Conservation (phyloP, 1,140 invertebrate species). For the Anagrus nilaparvatae region DNA sequence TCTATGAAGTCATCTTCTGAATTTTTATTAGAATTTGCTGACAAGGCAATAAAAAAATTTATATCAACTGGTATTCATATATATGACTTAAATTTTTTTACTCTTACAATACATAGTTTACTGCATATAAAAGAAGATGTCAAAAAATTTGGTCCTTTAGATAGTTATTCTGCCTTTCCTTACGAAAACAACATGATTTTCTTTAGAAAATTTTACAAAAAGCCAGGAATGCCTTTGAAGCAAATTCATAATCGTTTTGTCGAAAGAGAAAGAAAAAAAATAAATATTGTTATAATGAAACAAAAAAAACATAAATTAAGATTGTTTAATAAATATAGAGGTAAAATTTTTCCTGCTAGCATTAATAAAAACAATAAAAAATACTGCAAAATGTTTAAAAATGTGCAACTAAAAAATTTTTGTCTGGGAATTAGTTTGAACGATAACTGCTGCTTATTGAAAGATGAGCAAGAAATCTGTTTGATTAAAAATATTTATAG, state of each 20-base stretch:
- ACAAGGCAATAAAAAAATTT: not conserved
- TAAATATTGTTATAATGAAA: too few species aligned
- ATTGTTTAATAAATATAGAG: too few species aligned
- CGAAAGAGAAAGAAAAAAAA: not conserved
- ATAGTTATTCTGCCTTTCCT: slow-evolving; percentile 9
- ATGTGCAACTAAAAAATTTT: too few species aligned
- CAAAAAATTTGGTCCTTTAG: slow-evolving; percentile 15
- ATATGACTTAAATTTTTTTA: slow-evolving; percentile 3
- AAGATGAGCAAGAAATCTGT: too few species aligned
- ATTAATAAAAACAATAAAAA: too few species aligned
- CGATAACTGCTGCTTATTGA: too few species aligned
- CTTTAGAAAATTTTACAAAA: slow-evolving; percentile 6
- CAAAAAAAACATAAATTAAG: too few species aligned
- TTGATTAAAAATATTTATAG: too few species aligned
- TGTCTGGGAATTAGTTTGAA: too few species aligned
- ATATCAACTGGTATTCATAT: not conserved
- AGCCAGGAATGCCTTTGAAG: not conserved
- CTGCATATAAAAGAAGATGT: slow-evolving; percentile 20
- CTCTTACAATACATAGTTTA: slow-evolving; percentile 19
- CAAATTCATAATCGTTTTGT: slow-evolving; percentile 2
- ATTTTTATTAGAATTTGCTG: not conserved
- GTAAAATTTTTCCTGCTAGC: too few species aligned
- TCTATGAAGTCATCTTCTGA: not conserved
- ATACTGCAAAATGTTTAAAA: too few species aligned
- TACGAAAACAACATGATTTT: slow-evolving; percentile 12